phyloP scores from a whole-genome alignment of 1,140 invertebrate species.

The Prorops nasuta region DNA sequence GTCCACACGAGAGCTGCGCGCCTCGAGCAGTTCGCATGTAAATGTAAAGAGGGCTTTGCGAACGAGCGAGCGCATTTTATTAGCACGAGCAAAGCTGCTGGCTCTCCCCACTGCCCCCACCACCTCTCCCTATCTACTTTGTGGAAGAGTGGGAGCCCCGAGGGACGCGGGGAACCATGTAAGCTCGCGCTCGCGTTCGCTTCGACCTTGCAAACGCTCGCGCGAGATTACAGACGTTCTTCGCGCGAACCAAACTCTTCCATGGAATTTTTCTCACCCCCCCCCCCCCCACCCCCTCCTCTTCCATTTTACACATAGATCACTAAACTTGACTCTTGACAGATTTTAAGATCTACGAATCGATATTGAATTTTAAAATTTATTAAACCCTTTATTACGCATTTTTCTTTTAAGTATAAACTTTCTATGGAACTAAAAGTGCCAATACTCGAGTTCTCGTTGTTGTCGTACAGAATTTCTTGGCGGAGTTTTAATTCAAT shows the following conservation, averaged over 20 bases:
- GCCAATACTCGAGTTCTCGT: too few relatives aligned
- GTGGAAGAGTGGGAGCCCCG: slow-evolving; percentile 5
- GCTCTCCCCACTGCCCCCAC: too few relatives aligned
- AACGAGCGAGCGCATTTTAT: slow-evolving; percentile 38
- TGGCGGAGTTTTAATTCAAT: too few relatives aligned
- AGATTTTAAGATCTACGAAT: too few relatives aligned
- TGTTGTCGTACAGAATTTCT: too few relatives aligned
- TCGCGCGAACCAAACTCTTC: not conserved
- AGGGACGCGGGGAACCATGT: slow-evolving; percentile 24
- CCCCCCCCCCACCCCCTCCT: not conserved
- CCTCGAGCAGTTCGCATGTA: slow-evolving; percentile 20
- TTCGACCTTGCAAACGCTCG: slow-evolving; percentile 26
- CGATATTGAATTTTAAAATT: too few relatives aligned
- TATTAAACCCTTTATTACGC: too few relatives aligned
- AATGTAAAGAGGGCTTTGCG: slow-evolving; percentile 34
- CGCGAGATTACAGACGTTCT: slow-evolving; percentile 23
- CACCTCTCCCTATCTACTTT: slow-evolving; percentile 7
- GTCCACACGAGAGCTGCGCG: slow-evolving; percentile 23
- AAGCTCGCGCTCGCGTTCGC: slow-evolving; percentile 32
- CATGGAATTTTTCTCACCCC: not conserved
- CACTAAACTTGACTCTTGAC: too few relatives aligned
- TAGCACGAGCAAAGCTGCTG: too few relatives aligned
- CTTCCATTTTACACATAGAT: not conserved
- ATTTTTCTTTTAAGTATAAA: too few relatives aligned
- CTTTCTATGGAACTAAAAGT: too few relatives aligned